Evolutionary conservation across 2,797 vertebrate genomes (phyloP).

Genomic region (Euthynnus affinis): DNA sequence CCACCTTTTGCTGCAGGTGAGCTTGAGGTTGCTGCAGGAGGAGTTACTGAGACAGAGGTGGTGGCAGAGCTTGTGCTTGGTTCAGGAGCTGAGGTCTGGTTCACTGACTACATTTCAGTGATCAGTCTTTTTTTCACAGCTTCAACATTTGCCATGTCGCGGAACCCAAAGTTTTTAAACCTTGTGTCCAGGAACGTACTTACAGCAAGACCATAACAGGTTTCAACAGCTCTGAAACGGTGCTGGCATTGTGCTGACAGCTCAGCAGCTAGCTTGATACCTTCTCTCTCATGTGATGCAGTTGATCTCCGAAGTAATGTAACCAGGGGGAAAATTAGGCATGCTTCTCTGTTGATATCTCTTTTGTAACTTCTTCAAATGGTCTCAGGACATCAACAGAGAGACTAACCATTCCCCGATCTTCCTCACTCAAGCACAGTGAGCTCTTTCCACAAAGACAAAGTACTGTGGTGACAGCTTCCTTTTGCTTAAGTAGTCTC

Average conservation of each 20-base stretch:
- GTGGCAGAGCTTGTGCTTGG: too few relatives aligned
- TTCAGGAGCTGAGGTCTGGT: too few relatives aligned
- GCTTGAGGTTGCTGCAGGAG: conserved; percentile 21
- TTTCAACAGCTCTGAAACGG: too few relatives aligned
- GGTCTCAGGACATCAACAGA: conserved; percentile 26
- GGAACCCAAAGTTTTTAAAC: conserved; percentile 1
- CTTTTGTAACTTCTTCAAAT: conserved; percentile 33
- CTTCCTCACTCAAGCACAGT: conserved; percentile 31
- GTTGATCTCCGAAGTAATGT: conserved; percentile 3
- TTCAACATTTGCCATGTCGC: neutral
- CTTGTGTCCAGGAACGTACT: too few relatives aligned
- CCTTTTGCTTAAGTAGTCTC: conserved; percentile 20
- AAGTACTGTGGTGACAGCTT: conserved; percentile 22
- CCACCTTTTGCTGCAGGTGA: conserved; percentile 50
- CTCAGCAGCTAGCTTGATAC: conserved; percentile 1
- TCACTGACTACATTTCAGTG: conserved; percentile 24
- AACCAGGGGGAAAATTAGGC: conserved; percentile 6
- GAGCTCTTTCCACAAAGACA: conserved; percentile 32
- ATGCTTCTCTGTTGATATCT: conserved; percentile 15
- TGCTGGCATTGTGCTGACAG: too few relatives aligned
- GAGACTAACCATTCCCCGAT: conserved; percentile 13
- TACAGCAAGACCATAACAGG: too few relatives aligned
- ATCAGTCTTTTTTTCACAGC: conserved; percentile 19
- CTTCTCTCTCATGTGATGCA: neutral
- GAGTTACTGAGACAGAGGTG: too few relatives aligned